Evolutionary conservation across 2,888 invertebrate species (phyloP).

Genomic region (Neoaliturus tenellus): DNA sequence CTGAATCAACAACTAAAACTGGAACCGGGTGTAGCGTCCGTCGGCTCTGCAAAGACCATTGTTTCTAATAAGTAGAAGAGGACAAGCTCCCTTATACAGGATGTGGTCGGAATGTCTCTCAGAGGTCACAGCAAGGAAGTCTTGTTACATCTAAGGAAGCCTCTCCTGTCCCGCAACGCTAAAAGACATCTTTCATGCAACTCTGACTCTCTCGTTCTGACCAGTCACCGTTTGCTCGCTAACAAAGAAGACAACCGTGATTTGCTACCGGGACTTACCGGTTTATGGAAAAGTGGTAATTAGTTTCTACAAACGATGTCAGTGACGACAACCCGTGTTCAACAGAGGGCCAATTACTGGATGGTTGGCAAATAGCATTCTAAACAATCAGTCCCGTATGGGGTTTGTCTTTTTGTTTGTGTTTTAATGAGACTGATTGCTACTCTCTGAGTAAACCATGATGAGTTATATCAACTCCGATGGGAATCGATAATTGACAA

Average conservation of each 20-base stretch:
- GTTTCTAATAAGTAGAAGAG: conserved; percentile 7
- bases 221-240: neutral
- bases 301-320: too few species aligned
- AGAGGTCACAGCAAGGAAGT: conserved; percentile 22
- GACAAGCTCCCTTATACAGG: conserved; percentile 23
- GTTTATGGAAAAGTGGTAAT: too few species aligned
- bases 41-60: neutral
- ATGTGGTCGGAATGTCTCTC: conserved; percentile 20
- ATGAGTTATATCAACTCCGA: too few species aligned
- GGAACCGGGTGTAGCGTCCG: neutral
- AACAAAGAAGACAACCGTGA: neutral
- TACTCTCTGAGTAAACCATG: too few species aligned
- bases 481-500: too few species aligned
- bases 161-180: neutral
- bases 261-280: neutral
- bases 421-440: too few species aligned
- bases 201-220: neutral
- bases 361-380: too few species aligned
- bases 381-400: too few species aligned
- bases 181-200: neutral
- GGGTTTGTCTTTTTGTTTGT: too few species aligned
- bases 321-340: too few species aligned
- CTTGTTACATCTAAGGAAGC: neutral
- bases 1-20: neutral
- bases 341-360: too few species aligned